Evolutionary conservation across 2,797 vertebrate genomes (phyloP).

Genomic region (Xiphorhynchus erythropygius): DNA sequence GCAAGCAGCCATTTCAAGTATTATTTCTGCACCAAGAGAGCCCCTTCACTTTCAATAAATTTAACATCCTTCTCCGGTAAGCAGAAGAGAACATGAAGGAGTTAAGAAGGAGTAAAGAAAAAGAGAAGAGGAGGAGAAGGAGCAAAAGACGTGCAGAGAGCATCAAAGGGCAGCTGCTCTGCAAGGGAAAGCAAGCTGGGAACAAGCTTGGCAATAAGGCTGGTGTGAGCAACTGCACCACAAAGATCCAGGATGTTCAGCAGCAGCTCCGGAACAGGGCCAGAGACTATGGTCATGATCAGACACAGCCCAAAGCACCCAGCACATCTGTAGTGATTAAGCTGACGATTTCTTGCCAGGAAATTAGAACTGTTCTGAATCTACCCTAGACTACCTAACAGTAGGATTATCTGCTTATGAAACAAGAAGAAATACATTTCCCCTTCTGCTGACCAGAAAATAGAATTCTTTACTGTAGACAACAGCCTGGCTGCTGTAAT

Average conservation of each 20-base stretch:
- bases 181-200: background rate
- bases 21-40: background rate
- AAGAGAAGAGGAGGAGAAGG: background rate
- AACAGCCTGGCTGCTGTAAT: background rate
- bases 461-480: background rate
- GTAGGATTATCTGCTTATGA: background rate
- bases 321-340: background rate
- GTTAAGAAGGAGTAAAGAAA: background rate
- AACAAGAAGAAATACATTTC: background rate
- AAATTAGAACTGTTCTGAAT: background rate
- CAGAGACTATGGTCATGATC: background rate
- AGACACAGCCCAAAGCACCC: background rate
- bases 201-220: background rate
- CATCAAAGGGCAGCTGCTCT: fast-evolving
- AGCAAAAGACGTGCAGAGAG: background rate
- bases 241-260: fast-evolving
- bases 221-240: background rate
- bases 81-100: background rate
- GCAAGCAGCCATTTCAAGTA: background rate
- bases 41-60: background rate
- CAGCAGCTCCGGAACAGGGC: background rate
- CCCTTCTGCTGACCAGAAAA: background rate
- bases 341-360: background rate
- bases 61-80: background rate
- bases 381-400: background rate